phyloP scores from a whole-genome alignment of 2,888 invertebrate genomes.

The Acleris emargana region DNA sequence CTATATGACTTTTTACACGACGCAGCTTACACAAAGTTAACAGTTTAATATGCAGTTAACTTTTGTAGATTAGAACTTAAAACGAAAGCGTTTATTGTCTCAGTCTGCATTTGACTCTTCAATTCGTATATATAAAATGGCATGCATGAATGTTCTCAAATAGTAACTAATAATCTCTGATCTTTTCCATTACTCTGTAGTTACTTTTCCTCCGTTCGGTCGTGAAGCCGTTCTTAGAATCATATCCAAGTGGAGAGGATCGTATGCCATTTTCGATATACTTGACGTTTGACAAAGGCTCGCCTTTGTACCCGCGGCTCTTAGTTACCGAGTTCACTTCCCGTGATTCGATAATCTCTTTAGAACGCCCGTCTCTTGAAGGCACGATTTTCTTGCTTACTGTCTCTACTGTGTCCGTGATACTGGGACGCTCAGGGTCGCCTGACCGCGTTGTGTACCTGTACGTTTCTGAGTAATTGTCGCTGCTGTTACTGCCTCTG shows the following conservation, averaged over 20 bases:
- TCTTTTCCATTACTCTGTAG: constrained; percentile 75
- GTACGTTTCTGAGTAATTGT: constrained; percentile 88
- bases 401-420: constrained; percentile 88
- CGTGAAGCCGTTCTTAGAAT: constrained; percentile 62
- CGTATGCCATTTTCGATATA: constrained; percentile 82
- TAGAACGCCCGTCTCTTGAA: constrained; percentile 84
- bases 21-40: constrained; percentile 63
- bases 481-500: constrained; percentile 87
- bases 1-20: constrained; percentile 79
- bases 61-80: constrained; percentile 55
- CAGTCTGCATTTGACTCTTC: constrained; percentile 73
- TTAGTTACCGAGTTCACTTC: constrained; percentile 89
- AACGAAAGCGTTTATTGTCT: constrained; percentile 64
- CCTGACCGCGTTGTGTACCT: constrained; percentile 87
- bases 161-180: constrained; percentile 74
- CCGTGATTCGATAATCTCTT: constrained; percentile 88
- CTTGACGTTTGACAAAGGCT: constrained; percentile 73
- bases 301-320: constrained; percentile 82
- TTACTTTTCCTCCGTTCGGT: constrained; percentile 75
- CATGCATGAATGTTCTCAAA: constrained; percentile 39
- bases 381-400: constrained; percentile 88
- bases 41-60: constrained; percentile 58
- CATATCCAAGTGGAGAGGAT: constrained; percentile 62
- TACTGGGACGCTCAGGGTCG: constrained; percentile 86
- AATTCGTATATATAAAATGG: constrained; percentile 47